Evolutionary conservation across 2,797 vertebrate genomes (phyloP), one percentile per base, ranked within the genome.

Genomic region (Syndactyla subalaris): DNA sequence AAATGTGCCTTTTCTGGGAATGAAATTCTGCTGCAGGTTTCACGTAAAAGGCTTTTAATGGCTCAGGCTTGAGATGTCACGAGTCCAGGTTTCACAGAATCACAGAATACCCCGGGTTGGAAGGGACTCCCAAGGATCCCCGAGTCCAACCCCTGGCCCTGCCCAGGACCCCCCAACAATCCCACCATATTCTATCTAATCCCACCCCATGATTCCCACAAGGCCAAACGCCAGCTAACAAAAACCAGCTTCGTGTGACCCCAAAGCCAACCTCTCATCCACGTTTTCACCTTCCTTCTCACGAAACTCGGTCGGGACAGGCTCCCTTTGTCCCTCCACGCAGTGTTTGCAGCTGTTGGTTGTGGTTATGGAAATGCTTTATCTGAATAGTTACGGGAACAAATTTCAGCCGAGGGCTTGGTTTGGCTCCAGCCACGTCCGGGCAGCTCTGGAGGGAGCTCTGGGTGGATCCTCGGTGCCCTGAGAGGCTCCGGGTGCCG

Each of bases 61-160:
- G 7, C 52, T 45, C 5, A 1, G 7, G 55, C 26, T 52, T 66
- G 57, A n/a, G 3, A 0, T 1, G 41, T 21, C 41, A 10, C 0
- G 20, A n/a, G 74, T 6, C 15, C 0, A 19, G 65, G 51, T 77
- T 71, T 51, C 43, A 11, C 5, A 52, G 66, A 59, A 16, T 41
- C 39, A 41, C 39, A 24, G 59, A 46, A 58, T 39, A 34, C 32
- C 34, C 72, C 3, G 34, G 52, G 45, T 0, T 78, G 59, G 34
- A 48, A 59, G 34, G 39, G 30, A 16, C 51, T 32, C 66, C 23
- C 51, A 14, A 11, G n/a, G 58, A 19, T 39, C 7, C 9, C 18
- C 0, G 0, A 34, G 57, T 45, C 24, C 71, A 45, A 0, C 17
- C 34, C 38, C 51, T 46, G 72, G 30, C 52, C 65, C 73, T 72